A percentile compares a stretch with the other conserved stretches of the same genome.
These are phyloP conservation scores for Trichopria drosophilae DNA, from an alignment of 2,888 invertebrate genomes.

Conservation along the genomic window DNA sequence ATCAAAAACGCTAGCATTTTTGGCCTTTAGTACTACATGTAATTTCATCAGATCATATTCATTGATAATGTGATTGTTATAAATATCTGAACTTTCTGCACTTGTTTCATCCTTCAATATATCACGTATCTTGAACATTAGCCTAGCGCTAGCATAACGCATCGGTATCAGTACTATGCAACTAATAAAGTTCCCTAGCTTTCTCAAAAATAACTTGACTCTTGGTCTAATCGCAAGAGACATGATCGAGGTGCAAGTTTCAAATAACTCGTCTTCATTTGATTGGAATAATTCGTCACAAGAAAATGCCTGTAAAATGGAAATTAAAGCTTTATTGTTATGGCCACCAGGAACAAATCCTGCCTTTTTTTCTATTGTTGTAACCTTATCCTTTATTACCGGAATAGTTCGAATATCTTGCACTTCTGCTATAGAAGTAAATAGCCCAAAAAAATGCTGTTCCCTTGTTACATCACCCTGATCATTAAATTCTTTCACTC, in stretches of 20 bases:
- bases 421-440: slow-evolving; percentile 17
- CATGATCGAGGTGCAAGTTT: slow-evolving; percentile 17
- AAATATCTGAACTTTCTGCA: slow-evolving; percentile 23
- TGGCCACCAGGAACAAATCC: slow-evolving; percentile 19
- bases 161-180: slow-evolving; percentile 17
- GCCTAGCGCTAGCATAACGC: slow-evolving; percentile 19
- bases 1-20: slow-evolving; percentile 15
- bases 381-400: slow-evolving; percentile 18
- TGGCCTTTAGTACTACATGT: slow-evolving; percentile 17
- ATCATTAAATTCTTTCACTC: slow-evolving; percentile 20
- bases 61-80: slow-evolving; percentile 20
- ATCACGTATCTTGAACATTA: slow-evolving; percentile 18
- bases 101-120: slow-evolving; percentile 21
- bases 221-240: slow-evolving; percentile 18
- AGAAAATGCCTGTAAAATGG: slow-evolving; percentile 14
- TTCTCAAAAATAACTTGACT: slow-evolving; percentile 16
- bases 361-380: slow-evolving; percentile 18
- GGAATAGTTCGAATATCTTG: slow-evolving; percentile 19
- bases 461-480: slow-evolving; percentile 13
- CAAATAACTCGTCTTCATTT: slow-evolving; percentile 17
- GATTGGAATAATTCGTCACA: slow-evolving; percentile 18
- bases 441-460: slow-evolving; percentile 17
- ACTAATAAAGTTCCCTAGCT: slow-evolving; percentile 13
- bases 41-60: slow-evolving; percentile 22
- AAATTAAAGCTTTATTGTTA: slow-evolving; percentile 13